phyloP scores from a whole-genome alignment of 2,888 invertebrate species.

The Periphyllus acericola region DNA sequence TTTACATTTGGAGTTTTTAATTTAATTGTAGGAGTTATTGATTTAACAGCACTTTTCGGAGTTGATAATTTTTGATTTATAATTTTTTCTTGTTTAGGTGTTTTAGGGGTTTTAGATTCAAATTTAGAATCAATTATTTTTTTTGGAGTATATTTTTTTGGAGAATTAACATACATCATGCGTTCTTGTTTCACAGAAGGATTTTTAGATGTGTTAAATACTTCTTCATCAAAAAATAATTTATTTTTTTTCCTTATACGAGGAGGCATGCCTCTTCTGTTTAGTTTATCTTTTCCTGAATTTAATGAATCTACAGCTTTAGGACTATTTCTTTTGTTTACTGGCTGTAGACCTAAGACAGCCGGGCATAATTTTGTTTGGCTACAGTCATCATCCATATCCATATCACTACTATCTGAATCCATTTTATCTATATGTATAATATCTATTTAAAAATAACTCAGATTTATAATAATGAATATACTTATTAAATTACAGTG shows the following conservation, averaged over 20 bases:
- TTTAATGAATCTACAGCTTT: constrained; percentile 37
- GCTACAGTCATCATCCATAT: constrained; percentile 43
- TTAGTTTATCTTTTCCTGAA: constrained; percentile 57
- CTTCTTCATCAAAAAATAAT: constrained; percentile 89
- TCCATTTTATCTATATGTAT: constrained; percentile 38
- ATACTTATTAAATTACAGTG: neutral
- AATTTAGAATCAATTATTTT: constrained; percentile 51
- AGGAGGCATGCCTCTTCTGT: constrained; percentile 72
- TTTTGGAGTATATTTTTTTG: constrained; percentile 56
- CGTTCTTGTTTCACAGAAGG: constrained; percentile 61
- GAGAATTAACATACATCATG: constrained; percentile 61
- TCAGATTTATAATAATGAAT: neutral
- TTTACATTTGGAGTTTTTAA: constrained; percentile 45
- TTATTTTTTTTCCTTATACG: constrained; percentile 89
- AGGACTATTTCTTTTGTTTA: constrained; percentile 52
- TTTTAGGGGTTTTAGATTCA: constrained; percentile 63
- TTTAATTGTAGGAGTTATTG: constrained; percentile 50
- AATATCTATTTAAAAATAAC: constrained; percentile 27
- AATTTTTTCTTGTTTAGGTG: constrained; percentile 60
- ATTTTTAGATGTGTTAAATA: constrained; percentile 69
- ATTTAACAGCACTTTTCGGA: constrained; percentile 54
- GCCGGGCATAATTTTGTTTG: constrained; percentile 49
- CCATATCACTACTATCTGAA: constrained; percentile 61
- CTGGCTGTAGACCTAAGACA: constrained; percentile 51
- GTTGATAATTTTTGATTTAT: constrained; percentile 41